These are phyloP conservation scores for Cheilinus undulatus DNA, from an alignment of 2,113 vertebrate species.

Conservation along the genomic window DNA sequence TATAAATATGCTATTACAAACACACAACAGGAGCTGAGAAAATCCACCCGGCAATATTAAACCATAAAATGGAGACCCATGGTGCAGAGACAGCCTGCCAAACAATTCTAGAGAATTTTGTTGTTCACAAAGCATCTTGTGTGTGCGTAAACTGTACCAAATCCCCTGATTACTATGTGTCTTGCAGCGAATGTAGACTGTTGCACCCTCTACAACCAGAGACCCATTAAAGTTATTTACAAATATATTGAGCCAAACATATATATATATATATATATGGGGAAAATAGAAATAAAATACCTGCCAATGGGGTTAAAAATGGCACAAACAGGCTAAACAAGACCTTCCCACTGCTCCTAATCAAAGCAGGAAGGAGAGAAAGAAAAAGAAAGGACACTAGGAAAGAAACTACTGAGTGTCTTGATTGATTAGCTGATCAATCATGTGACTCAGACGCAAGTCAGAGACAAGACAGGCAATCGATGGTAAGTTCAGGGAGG, in stretches of 20 bases:
- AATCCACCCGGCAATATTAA: conserved; percentile 70
- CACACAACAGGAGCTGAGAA: conserved; percentile 49
- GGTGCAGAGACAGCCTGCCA: conserved; percentile 45
- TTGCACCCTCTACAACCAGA: neutral
- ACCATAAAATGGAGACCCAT: conserved; percentile 59
- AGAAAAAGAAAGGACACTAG: conserved; percentile 1
- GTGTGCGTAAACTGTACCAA: neutral
- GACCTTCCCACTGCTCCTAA: neutral
- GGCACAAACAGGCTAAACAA: neutral
- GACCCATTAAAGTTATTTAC: conserved; percentile 19
- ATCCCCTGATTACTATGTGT: neutral
- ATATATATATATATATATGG: neutral
- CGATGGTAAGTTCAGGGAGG: conserved; percentile 62
- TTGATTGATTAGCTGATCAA: conserved; percentile 73
- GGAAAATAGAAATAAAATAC: neutral
- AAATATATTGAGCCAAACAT: conserved; percentile 14
- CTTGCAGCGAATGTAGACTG: conserved; percentile 13
- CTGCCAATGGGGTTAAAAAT: neutral
- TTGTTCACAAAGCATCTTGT: conserved; percentile 30
- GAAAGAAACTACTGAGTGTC: conserved; percentile 36
- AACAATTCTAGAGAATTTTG: conserved; percentile 57
- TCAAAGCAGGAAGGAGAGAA: neutral
- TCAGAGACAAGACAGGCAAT: conserved; percentile 53
- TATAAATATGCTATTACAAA: conserved; percentile 75
- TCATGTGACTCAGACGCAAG: conserved; percentile 66